A percentile compares a stretch with the other conserved stretches of the same genome.
phyloP scores from a whole-genome alignment of 2,113 vertebrate genomes.

The Alaudala cheleensis region DNA sequence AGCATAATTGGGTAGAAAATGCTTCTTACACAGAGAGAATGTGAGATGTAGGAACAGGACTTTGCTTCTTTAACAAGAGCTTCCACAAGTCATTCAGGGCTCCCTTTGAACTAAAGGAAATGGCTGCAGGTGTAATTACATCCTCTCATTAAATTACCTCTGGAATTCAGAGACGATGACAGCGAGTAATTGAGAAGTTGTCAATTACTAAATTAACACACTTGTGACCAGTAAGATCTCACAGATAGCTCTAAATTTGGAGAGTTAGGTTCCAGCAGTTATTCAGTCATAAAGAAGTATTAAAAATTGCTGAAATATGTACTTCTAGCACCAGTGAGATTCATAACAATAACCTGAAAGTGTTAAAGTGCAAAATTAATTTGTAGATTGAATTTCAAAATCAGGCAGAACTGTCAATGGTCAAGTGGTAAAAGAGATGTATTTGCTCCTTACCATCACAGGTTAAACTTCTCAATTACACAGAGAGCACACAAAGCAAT shows the following conservation, averaged over 20 bases:
- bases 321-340: background rate
- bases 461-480: background rate
- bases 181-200: background rate
- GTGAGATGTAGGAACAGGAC: background rate
- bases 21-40: background rate
- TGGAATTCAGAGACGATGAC: background rate
- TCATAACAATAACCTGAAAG: background rate
- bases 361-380: constrained; percentile 13
- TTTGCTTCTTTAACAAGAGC: background rate
- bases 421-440: background rate
- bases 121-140: background rate
- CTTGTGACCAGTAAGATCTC: background rate
- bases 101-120: background rate
- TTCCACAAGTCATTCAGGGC: background rate
- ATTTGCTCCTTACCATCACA: background rate
- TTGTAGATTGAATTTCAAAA: constrained; percentile 16
- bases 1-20: background rate
- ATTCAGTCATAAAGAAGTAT: background rate
- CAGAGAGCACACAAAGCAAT: background rate
- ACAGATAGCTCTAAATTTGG: background rate
- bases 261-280: background rate
- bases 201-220: background rate
- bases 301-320: background rate
- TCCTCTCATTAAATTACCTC: background rate
- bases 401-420: background rate